Evolutionary conservation across 2,113 vertebrate species (phyloP).

Genomic region (Halcyon malimbica): DNA sequence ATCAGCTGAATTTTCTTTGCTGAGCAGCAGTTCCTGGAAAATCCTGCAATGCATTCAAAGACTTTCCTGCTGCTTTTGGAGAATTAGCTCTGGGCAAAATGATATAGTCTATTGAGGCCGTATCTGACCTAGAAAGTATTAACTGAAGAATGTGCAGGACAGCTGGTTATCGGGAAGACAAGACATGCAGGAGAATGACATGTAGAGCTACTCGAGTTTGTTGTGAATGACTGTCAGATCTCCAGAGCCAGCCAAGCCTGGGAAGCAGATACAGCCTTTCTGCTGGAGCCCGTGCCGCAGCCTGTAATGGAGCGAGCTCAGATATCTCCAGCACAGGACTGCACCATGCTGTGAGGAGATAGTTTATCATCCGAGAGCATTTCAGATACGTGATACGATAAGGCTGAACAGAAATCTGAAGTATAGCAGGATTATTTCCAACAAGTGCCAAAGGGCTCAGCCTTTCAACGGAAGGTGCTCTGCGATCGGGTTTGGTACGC

Average conservation of each 20-base stretch:
- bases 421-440: neutral
- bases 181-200: neutral
- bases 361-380: constrained; percentile 2
- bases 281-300: neutral
- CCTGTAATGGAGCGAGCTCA: neutral
- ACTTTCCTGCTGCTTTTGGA: constrained; percentile 48
- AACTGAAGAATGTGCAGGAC: constrained; percentile 55
- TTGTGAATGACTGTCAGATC: constrained; percentile 19
- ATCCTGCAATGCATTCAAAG: constrained; percentile 39
- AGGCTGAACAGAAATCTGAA: constrained; percentile 37
- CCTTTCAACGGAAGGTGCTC: fast-evolving
- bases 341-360: neutral
- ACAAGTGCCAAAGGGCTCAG: neutral
- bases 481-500: fast-evolving
- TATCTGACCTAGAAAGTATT: constrained; percentile 66
- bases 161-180: constrained; percentile 53
- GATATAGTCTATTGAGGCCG: constrained; percentile 16
- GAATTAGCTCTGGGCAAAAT: constrained; percentile 42
- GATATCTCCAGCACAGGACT: constrained; percentile 5
- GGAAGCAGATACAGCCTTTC: neutral
- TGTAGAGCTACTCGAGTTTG: neutral
- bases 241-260: neutral
- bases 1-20: constrained; percentile 54
- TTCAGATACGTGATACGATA: neutral
- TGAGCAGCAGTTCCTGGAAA: constrained; percentile 63